Evolutionary conservation across 2,888 invertebrate genomes (phyloP).

Genomic region (Candidula unifasciata): DNA sequence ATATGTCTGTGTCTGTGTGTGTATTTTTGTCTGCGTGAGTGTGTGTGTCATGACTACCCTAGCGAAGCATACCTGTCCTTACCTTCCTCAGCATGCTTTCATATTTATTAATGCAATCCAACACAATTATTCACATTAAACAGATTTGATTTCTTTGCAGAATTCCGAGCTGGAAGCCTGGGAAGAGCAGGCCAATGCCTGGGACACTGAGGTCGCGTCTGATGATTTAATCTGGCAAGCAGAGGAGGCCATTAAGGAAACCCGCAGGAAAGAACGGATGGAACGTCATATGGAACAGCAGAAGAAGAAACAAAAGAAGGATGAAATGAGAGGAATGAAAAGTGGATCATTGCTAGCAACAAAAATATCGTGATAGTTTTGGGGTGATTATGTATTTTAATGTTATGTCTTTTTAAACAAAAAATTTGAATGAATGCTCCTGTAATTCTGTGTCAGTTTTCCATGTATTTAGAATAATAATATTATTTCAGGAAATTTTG

Average conservation of each 20-base stretch:
- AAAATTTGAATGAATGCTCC: no score
- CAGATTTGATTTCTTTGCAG: conserved; percentile 50
- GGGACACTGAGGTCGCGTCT: conserved; percentile 64
- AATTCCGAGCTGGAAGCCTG: conserved; percentile 69
- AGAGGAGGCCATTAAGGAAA: conserved; percentile 71
- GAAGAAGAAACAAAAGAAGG: conserved; percentile 66
- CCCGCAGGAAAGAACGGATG: conserved; percentile 67
- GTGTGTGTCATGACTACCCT: no score
- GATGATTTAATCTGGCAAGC: conserved; percentile 74
- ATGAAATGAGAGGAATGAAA: conserved; percentile 58
- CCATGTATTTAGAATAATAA: no score
- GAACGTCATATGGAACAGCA: conserved; percentile 67
- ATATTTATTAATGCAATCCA: no score
- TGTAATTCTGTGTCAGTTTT: no score
- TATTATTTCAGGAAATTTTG: no score
- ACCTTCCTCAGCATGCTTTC: no score
- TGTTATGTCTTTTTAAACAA: neutral
- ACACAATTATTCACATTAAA: no score
- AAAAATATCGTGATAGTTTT: conserved; percentile 36
- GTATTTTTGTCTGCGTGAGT: no score
- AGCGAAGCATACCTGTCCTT: no score
- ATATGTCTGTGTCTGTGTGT: no score
- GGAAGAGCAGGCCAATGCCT: conserved; percentile 71
- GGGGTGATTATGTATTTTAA: neutral
- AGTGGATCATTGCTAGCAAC: conserved; percentile 35